Percentiles rank a stretch among this genome's conserved stretches.
Conservation (phyloP, 2,888 invertebrate genomes). For the Seladonia tumulorum region DNA sequence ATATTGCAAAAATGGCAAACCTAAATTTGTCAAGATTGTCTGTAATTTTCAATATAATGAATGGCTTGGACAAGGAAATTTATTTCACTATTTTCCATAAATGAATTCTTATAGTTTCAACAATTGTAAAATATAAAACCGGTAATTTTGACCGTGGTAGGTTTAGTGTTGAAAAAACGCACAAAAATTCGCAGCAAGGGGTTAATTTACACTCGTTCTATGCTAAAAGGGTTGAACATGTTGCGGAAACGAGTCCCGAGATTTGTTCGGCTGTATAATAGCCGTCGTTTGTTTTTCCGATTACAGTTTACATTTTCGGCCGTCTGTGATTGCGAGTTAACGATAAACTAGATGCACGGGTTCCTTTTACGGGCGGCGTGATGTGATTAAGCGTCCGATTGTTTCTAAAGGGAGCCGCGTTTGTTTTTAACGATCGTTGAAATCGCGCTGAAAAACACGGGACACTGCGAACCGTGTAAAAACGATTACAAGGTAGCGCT, state of each 20-base stretch:
- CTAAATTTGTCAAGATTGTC: no score
- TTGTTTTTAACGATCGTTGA: slow-evolving; percentile 46
- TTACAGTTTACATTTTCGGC: slow-evolving; percentile 31
- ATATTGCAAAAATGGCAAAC: no score
- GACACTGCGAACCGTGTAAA: not conserved
- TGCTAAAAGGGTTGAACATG: not conserved
- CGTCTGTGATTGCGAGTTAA: slow-evolving; percentile 27
- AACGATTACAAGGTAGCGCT: not conserved
- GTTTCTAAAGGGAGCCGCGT: not conserved
- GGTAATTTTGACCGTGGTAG: no score
- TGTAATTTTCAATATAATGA: no score
- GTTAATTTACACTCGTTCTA: not conserved
- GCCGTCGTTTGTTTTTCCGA: slow-evolving; percentile 33
- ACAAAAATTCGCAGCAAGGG: no score
- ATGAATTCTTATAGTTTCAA: no score
- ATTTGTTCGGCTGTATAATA: not conserved
- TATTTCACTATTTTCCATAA: no score
- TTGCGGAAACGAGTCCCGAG: no score
- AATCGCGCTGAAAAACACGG: slow-evolving; percentile 4
- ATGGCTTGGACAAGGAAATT: no score
- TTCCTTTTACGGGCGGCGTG: slow-evolving; percentile 22
- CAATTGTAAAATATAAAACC: no score
- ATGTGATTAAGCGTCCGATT: slow-evolving; percentile 28
- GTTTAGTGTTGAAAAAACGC: no score
- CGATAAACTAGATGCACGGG: slow-evolving; percentile 34